Percentiles rank a stretch among this genome's conserved stretches.
phyloP scores from a whole-genome alignment of 2,797 vertebrate genomes.

The Acanthopagrus latus region DNA sequence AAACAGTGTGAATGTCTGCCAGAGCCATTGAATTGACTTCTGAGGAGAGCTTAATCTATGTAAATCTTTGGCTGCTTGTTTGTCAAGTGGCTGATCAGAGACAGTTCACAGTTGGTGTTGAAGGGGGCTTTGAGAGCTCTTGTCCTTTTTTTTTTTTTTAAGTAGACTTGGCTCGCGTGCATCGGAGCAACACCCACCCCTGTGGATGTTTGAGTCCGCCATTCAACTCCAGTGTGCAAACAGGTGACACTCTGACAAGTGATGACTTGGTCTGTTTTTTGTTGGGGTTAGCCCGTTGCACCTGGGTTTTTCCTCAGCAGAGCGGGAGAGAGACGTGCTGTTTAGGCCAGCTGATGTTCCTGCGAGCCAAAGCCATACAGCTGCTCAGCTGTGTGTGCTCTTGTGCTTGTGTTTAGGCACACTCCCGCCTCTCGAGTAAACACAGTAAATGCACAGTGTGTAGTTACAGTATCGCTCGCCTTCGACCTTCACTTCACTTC shows the following conservation, averaged over 20 bases:
- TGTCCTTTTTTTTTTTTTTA: slow-evolving; percentile 13
- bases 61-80: slow-evolving; percentile 67
- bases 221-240: slow-evolving; percentile 59
- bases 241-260: slow-evolving; percentile 71
- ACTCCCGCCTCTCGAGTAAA: slow-evolving; percentile 63
- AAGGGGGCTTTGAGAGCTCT: slow-evolving; percentile 57
- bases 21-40: slow-evolving; percentile 53
- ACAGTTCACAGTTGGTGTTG: slow-evolving; percentile 60
- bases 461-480: slow-evolving; percentile 39
- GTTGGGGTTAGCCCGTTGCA: slow-evolving; percentile 63
- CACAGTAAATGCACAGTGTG: slow-evolving; percentile 39
- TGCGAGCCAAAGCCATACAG: slow-evolving; percentile 57
- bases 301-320: slow-evolving; percentile 61
- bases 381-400: slow-evolving; percentile 64
- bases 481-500: slow-evolving; percentile 24
- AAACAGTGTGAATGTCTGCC: slow-evolving; percentile 40
- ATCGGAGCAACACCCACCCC: slow-evolving; percentile 11
- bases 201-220: slow-evolving; percentile 51
- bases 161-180: slow-evolving; percentile 47
- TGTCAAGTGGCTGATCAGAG: slow-evolving; percentile 74
- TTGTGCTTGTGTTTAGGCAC: slow-evolving; percentile 46
- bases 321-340: slow-evolving; percentile 34
- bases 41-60: slow-evolving; percentile 69
- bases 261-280: slow-evolving; percentile 62
- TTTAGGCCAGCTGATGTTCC: slow-evolving; percentile 67